These are phyloP conservation scores for Bellardia pandia DNA, from an alignment of 2,888 invertebrate species.

Conservation along the genomic window DNA sequence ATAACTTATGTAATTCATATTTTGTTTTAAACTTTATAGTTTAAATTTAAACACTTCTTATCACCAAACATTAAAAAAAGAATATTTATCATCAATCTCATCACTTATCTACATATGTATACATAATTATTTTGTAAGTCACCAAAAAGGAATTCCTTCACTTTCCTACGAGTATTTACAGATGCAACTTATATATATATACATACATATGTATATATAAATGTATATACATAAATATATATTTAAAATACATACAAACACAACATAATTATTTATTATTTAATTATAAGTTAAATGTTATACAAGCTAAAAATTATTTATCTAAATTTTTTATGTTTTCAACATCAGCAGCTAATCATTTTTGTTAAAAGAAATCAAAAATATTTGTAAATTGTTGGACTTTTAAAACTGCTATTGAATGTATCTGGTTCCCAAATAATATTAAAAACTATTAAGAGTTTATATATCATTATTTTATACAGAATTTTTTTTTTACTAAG, in stretches of 20 bases:
- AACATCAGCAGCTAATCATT: too few species aligned
- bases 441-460: too few species aligned
- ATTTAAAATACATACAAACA: neutral
- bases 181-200: neutral
- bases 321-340: neutral
- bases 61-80: conserved; percentile 7
- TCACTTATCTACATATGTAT: neutral
- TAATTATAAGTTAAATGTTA: conserved; percentile 12
- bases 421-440: too few species aligned
- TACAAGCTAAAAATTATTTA: neutral
- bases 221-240: neutral
- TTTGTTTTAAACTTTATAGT: neutral
- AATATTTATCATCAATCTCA: neutral
- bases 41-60: neutral
- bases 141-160: conserved; percentile 31
- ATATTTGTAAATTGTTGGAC: too few species aligned
- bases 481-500: too few species aligned
- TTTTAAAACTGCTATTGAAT: too few species aligned
- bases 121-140: conserved; percentile 8
- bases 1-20: conserved; percentile 8
- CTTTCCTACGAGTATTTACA: neutral
- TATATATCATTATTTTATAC: too few species aligned
- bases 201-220: too few species aligned
- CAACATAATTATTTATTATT: conserved; percentile 1
- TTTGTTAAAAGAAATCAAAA: too few species aligned